Percentiles rank a stretch among this genome's conserved stretches.
These are phyloP conservation scores for Amphipyra berbera DNA, from an alignment of 2,888 invertebrate species.

Conservation along the genomic window DNA sequence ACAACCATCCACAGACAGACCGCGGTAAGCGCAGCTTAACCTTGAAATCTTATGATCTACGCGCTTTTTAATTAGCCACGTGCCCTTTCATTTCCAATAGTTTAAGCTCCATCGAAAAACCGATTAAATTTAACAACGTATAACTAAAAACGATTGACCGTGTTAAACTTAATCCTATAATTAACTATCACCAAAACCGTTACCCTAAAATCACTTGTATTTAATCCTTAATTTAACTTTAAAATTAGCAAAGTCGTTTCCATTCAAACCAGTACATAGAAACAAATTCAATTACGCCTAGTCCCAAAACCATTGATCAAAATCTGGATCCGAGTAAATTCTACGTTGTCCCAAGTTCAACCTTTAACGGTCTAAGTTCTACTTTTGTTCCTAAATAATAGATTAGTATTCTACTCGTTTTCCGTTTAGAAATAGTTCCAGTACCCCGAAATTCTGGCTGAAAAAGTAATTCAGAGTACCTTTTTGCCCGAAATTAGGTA, in stretches of 20 bases:
- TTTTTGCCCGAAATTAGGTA: slow-evolving; percentile 21
- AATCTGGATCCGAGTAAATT: slow-evolving; percentile 15
- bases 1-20: no score
- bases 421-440: slow-evolving; percentile 20
- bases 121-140: no score
- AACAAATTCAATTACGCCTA: slow-evolving; percentile 50
- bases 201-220: slow-evolving; percentile 21
- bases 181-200: slow-evolving; percentile 1
- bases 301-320: slow-evolving; percentile 29
- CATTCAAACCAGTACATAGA: slow-evolving; percentile 16
- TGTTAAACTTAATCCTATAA: no score
- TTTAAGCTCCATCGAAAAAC: no score
- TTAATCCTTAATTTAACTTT: slow-evolving; percentile 23
- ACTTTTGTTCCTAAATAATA: slow-evolving; percentile 15
- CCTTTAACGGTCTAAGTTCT: neutral
- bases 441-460: slow-evolving; percentile 7
- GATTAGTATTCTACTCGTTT: slow-evolving; percentile 33
- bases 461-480: slow-evolving; percentile 27
- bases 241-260: slow-evolving; percentile 23
- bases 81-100: no score
- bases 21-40: no score
- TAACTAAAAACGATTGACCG: no score
- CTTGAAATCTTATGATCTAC: no score
- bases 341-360: slow-evolving; percentile 2
- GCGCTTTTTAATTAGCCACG: no score